phyloP scores from a whole-genome alignment of 2,113 vertebrate species.

The Tympanuchus pallidicinctus region DNA sequence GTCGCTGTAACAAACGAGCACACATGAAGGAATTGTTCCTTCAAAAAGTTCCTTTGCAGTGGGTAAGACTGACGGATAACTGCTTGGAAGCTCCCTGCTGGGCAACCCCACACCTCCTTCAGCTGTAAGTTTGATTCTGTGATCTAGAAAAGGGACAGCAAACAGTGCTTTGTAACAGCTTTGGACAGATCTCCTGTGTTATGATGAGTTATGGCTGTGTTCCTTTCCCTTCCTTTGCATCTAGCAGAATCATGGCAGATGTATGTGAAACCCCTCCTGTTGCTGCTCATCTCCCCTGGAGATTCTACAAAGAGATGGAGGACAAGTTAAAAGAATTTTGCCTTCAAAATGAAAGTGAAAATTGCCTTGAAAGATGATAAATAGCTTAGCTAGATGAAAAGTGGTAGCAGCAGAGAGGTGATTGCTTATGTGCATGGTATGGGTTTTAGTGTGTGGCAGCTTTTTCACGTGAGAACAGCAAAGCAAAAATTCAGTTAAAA shows the following conservation, averaged over 20 bases:
- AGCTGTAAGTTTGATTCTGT: constrained; percentile 79
- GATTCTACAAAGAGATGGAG: background rate
- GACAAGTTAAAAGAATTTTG: background rate
- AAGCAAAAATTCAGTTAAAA: background rate
- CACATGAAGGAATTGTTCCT: constrained; percentile 75
- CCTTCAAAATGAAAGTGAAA: background rate
- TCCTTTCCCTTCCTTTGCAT: background rate
- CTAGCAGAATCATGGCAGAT: background rate
- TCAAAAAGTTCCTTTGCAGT: constrained; percentile 82
- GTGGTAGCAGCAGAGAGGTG: background rate
- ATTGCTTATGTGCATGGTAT: background rate
- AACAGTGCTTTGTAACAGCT: background rate
- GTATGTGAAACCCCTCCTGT: background rate
- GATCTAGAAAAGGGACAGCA: background rate
- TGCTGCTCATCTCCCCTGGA: background rate
- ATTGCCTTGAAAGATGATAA: background rate
- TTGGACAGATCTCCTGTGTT: background rate
- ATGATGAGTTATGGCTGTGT: background rate
- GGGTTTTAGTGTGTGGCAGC: background rate
- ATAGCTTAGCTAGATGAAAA: background rate
- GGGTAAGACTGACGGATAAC: constrained; percentile 85
- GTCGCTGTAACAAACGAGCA: constrained; percentile 33
- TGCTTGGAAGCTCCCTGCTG: constrained; percentile 90
- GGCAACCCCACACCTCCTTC: constrained; percentile 88
- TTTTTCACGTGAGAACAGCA: background rate